Base-by-base conservation (phyloP, 2,113 vertebrate species). In the Ranitomeya imitator region DNA sequence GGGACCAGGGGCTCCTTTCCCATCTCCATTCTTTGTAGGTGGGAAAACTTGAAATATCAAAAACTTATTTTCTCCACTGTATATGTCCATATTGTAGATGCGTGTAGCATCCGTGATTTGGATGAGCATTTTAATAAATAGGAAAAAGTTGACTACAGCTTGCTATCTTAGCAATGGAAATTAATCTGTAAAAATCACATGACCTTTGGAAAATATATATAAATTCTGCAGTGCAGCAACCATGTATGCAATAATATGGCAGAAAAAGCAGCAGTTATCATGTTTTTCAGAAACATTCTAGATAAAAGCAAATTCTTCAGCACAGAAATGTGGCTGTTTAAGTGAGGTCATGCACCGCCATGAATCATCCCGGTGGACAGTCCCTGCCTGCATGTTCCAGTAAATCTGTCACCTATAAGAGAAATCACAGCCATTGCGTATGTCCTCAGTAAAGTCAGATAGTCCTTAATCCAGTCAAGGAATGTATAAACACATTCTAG, bases 331-430 rank as follows among this genome's bases (percentile, higher is more conserved):
- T 84, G 82, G 61, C 82, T 84, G n/a, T 84, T 83, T 83, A 83
- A 83, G 61, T 55, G 82, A 84, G 82, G 82, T 84, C 82, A 84
- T 84, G 65, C 65, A 71, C 63, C 67, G 10, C n/a, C 55, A 84
- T 84, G 82, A 84, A 84, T 84, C 82, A 71, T 84, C 63, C 52
- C 15, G 45, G 15, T 23, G 52, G 82, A 84, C 82, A 84, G 63
- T 55, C 63, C 51, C 13, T 13, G 65, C 82, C 67, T 67, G 65
- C 63, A 84, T 84, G 82, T 84, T 71, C 45, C 82, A 84, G 52
- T 84, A 84, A 84, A 84, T 84, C 82, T 84, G 82, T 84, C 82
- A 84, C 82, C 82, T 71, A 71, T 84, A 84, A 84, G 71, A 84
- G 45, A 71, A 69, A 84, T 71, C 82, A 84, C 63, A 84, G 82